Evolutionary conservation across 2,113 vertebrate species (phyloP).

Genomic region (Actenoides hombroni): DNA sequence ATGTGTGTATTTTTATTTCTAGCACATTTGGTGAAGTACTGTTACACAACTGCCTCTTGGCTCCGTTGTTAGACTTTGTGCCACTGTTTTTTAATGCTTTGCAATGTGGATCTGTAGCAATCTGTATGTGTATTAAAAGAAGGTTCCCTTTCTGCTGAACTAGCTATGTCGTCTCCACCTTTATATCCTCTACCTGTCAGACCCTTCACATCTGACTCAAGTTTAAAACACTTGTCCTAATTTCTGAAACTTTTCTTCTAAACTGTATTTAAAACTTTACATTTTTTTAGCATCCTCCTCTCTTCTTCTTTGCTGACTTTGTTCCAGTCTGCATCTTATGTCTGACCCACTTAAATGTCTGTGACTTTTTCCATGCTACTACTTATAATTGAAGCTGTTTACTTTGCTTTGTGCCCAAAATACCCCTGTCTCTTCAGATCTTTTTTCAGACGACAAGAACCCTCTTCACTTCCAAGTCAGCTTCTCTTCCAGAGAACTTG

Average conservation of each 20-base stretch:
- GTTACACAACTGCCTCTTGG: background rate
- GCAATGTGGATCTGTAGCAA: background rate
- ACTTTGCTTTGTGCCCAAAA: slow-evolving; percentile 34
- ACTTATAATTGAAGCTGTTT: slow-evolving; percentile 43
- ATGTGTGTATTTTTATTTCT: slow-evolving; percentile 8
- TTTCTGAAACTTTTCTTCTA: slow-evolving; percentile 3
- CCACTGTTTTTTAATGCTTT: background rate
- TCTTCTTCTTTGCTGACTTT: slow-evolving; percentile 42
- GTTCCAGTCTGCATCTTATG: slow-evolving; percentile 10
- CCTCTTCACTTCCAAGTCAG: background rate
- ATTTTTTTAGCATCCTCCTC: slow-evolving; percentile 8
- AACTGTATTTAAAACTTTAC: background rate
- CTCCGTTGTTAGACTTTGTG: background rate
- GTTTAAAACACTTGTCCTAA: slow-evolving; percentile 6
- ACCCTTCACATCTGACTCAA: background rate
- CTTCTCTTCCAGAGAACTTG: background rate
- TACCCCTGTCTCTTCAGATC: slow-evolving; percentile 15
- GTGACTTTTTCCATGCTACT: slow-evolving; percentile 30
- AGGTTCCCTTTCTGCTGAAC: background rate
- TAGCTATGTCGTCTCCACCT: background rate
- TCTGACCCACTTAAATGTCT: slow-evolving; percentile 42
- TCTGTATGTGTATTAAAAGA: background rate
- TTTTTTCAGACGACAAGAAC: slow-evolving; percentile 22
- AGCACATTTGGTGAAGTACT: slow-evolving; percentile 27
- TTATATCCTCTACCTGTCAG: background rate